These are phyloP conservation scores for Castor canadensis DNA, from an alignment of 2,113 vertebrate species.

Conservation along the genomic window DNA sequence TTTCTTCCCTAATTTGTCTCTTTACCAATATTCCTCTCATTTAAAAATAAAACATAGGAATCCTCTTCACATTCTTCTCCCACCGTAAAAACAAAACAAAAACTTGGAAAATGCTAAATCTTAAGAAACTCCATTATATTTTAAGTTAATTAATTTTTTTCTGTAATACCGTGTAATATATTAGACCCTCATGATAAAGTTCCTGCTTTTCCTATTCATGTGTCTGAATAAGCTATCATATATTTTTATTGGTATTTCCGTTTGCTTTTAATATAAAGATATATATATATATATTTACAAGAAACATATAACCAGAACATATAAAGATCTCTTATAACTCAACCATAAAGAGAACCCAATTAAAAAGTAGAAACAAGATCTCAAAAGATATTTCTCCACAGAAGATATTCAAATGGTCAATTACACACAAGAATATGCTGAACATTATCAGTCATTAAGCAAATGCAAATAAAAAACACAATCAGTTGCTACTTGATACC, in stretches of 20 bases:
- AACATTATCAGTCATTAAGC: neutral
- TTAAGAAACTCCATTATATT: neutral
- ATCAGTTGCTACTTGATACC: neutral
- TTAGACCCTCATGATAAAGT: neutral
- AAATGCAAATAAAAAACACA: neutral
- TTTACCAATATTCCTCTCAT: neutral
- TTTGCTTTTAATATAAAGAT: neutral
- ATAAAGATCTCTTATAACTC: neutral
- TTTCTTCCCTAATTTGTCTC: neutral
- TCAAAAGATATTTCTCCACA: neutral
- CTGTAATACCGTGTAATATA: neutral
- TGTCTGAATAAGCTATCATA: neutral
- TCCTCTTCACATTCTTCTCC: neutral
- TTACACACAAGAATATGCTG: neutral
- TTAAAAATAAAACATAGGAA: neutral
- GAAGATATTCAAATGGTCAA: neutral
- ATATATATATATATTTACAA: neutral
- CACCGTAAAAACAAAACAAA: neutral
- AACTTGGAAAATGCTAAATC: neutral
- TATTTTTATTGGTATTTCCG: neutral
- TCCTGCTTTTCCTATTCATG: slow-evolving; percentile 13
- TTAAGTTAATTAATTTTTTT: neutral
- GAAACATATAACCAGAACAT: neutral
- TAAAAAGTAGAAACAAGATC: neutral
- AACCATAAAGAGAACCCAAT: slow-evolving; percentile 20